Conservation (phyloP, 2,888 invertebrate species). For the Apotomis turbidana region DNA sequence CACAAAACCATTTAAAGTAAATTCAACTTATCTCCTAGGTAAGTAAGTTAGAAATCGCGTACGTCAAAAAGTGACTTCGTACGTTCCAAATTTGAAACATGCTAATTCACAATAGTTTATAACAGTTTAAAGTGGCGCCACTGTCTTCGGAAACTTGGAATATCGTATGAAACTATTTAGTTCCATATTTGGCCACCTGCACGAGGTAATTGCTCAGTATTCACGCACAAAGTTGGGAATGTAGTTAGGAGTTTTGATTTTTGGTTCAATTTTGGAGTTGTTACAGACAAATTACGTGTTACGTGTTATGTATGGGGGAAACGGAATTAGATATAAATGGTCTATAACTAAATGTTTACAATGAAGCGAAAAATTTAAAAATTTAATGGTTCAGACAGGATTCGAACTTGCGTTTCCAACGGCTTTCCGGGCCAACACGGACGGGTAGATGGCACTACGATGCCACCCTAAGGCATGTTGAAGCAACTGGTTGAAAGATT, state of each 20-base stretch:
- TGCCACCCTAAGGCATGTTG: too few species aligned
- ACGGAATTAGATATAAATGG: neutral
- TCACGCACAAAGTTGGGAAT: slow-evolving; percentile 10
- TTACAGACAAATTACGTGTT: slow-evolving; percentile 17
- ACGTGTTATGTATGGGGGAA: neutral
- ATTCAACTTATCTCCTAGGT: neutral
- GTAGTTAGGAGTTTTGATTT: slow-evolving; percentile 34
- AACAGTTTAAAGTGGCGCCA: slow-evolving; percentile 27
- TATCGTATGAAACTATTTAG: slow-evolving; percentile 3
- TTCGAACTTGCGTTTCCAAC: too few species aligned
- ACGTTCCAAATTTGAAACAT: neutral
- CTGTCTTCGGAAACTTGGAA: neutral
- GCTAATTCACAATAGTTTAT: slow-evolving; percentile 13
- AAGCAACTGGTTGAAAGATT: too few species aligned
- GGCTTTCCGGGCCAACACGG: too few species aligned
- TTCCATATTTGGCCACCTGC: slow-evolving; percentile 19
- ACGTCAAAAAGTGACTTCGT: neutral
- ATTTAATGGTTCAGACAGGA: too few species aligned
- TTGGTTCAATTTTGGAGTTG: slow-evolving; percentile 17
- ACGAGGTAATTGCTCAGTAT: neutral
- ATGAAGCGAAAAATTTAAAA: too few species aligned
- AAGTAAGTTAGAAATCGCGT: neutral
- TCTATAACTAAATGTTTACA: neutral
- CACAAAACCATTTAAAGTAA: neutral
- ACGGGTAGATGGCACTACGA: too few species aligned